A percentile compares a stretch with the other conserved stretches of the same genome.
phyloP scores from a whole-genome alignment of 2,888 invertebrate genomes.

The Cosmorhoe ocellata region DNA sequence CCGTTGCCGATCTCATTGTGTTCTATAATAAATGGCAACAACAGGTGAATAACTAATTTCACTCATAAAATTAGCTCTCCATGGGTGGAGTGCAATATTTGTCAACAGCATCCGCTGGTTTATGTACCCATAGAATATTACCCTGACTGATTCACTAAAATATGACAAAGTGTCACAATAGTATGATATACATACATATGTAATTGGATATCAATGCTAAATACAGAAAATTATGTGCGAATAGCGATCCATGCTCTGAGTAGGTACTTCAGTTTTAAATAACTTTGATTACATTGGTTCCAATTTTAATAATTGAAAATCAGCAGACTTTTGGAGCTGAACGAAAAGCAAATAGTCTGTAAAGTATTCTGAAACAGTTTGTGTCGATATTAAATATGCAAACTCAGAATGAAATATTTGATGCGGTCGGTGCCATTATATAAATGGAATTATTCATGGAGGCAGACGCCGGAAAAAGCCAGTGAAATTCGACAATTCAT shows the following conservation, averaged over 20 bases:
- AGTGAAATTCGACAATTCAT: constrained; percentile 73
- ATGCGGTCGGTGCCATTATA: constrained; percentile 74
- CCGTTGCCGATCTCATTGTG: constrained; percentile 70
- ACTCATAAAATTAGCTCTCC: constrained; percentile 78
- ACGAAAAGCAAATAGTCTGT: constrained; percentile 36
- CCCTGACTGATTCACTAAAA: constrained; percentile 54
- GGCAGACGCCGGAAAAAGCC: constrained; percentile 71
- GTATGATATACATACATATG: too few relatives aligned
- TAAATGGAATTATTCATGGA: constrained; percentile 77
- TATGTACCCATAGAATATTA: constrained; percentile 50
- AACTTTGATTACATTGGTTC: too few relatives aligned
- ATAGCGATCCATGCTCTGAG: too few relatives aligned
- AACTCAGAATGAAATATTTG: constrained; percentile 75
- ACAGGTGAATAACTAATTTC: constrained; percentile 82
- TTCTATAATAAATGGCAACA: constrained; percentile 79
- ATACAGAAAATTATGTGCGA: too few relatives aligned
- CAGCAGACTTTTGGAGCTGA: constrained; percentile 12
- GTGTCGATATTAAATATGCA: constrained; percentile 75
- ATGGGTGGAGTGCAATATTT: constrained; percentile 79
- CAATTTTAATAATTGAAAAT: constrained; percentile 9
- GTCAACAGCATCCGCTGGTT: constrained; percentile 67
- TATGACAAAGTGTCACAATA: too few relatives aligned
- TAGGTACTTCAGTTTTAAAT: too few relatives aligned
- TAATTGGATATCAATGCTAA: constrained; percentile 21
- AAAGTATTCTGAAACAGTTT: constrained; percentile 63